Conservation (phyloP, 1,140 invertebrate genomes). For the Zeugodacus cucurbitae region DNA sequence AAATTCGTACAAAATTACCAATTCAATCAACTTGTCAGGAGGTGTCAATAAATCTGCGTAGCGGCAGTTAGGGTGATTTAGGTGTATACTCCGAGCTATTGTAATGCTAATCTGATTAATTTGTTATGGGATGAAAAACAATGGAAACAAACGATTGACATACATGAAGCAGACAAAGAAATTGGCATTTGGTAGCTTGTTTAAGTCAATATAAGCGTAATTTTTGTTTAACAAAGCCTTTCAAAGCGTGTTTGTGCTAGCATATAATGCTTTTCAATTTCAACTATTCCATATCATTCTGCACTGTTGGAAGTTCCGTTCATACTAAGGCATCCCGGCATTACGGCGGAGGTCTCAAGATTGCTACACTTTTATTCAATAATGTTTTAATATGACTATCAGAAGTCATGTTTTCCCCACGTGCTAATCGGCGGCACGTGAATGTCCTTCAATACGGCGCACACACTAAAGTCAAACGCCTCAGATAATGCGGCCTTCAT, state of each 20-base stretch:
- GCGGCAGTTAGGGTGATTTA: neutral
- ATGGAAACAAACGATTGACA: neutral
- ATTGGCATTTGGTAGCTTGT: neutral
- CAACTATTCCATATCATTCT: neutral
- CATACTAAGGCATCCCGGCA: neutral
- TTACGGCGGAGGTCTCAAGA: neutral
- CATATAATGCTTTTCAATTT: neutral
- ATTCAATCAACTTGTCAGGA: conserved; percentile 60
- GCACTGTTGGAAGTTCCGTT: neutral
- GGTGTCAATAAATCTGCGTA: conserved; percentile 46
- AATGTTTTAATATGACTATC: conserved; percentile 26
- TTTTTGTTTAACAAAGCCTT: neutral
- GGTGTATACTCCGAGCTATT: neutral
- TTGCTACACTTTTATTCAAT: neutral
- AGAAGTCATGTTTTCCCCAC: conserved; percentile 37
- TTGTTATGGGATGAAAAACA: neutral
- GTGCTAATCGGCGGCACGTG: conserved; percentile 60
- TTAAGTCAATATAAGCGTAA: neutral
- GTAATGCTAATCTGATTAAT: conserved; percentile 15
- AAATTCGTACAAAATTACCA: conserved; percentile 50
- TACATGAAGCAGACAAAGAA: neutral
- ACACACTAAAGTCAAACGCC: neutral
- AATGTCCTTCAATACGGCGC: conserved; percentile 51
- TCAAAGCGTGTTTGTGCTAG: neutral
- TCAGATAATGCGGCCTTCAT: neutral